Percentiles rank a stretch among this genome's conserved stretches.
Evolutionary conservation across 2,113 vertebrate genomes (phyloP).

Genomic region (Platichthys flesus): DNA sequence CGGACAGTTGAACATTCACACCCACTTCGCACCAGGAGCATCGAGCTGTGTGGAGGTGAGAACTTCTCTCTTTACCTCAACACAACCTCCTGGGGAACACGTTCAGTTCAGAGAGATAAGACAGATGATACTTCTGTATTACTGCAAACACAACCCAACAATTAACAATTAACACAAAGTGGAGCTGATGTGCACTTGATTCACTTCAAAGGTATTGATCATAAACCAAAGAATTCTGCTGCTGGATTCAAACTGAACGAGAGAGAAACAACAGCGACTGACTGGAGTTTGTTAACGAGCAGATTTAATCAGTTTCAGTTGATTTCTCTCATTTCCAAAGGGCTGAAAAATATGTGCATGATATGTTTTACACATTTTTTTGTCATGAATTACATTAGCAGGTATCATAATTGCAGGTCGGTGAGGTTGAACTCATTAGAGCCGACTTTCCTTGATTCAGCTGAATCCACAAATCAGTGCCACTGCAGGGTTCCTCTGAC

Average conservation of each 20-base stretch:
- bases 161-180: no score
- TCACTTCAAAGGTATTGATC: not conserved
- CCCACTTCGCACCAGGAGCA: no score
- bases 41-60: no score
- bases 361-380: not conserved
- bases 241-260: not conserved
- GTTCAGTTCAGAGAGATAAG: no score
- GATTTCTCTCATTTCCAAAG: not conserved
- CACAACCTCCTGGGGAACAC: no score
- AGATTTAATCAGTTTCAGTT: not conserved
- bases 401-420: conserved; percentile 11
- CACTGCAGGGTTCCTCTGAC: conserved; percentile 46
- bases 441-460: conserved; percentile 13
- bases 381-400: not conserved
- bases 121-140: no score
- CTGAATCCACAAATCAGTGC: conserved; percentile 33
- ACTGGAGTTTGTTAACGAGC: not conserved
- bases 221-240: not conserved
- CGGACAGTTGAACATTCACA: no score
- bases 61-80: no score
- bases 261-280: not conserved
- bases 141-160: no score
- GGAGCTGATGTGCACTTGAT: not conserved
- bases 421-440: conserved; percentile 40
- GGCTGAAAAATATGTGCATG: not conserved